Percentiles rank a stretch among this genome's conserved stretches.
These are phyloP conservation scores for Ptycholaimellus sp. DNA, from an alignment of 2,888 invertebrate genomes.

Conservation along the genomic window DNA sequence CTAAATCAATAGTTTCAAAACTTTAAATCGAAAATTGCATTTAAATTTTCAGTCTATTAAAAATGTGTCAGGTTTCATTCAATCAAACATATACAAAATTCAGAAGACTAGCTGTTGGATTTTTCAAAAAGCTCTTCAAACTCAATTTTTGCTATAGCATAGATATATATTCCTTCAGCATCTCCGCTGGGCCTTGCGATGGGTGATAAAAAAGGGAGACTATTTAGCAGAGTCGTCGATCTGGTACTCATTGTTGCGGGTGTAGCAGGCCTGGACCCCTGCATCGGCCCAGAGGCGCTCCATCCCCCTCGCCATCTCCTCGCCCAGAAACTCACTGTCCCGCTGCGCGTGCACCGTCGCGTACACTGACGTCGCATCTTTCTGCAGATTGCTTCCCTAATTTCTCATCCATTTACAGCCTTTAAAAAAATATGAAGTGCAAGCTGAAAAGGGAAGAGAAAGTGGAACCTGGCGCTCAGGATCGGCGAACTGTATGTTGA, in stretches of 20 bases:
- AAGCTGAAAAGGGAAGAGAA: background rate
- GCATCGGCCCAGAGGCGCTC: slow-evolving; percentile 88
- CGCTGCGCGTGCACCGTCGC: slow-evolving; percentile 21
- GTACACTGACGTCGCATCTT: too few species aligned
- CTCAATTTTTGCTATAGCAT: too few species aligned
- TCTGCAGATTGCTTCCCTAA: background rate
- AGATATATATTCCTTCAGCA: background rate
- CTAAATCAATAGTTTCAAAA: too few species aligned
- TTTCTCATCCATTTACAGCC: background rate
- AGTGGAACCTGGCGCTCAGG: slow-evolving; percentile 71
- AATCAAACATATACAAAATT: too few species aligned
- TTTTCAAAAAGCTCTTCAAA: too few species aligned
- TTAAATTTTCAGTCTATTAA: too few species aligned
- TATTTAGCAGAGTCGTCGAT: slow-evolving; percentile 99
- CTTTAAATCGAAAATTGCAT: too few species aligned
- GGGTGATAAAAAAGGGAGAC: slow-evolving; percentile 39
- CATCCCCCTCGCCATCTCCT: slow-evolving; percentile 47
- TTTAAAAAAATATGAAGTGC: background rate
- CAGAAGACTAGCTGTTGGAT: too few species aligned
- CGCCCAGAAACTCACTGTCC: slow-evolving; percentile 6
- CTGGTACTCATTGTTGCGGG: slow-evolving; percentile 98
- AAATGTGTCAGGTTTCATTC: too few species aligned
- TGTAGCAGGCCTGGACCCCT: slow-evolving; percentile 96
- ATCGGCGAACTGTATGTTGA: slow-evolving; percentile 85
- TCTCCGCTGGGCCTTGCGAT: background rate